Percentiles rank a stretch among this genome's conserved stretches.
Conservation (phyloP, 2,113 vertebrate genomes). For the Poicephalus meyeri region DNA sequence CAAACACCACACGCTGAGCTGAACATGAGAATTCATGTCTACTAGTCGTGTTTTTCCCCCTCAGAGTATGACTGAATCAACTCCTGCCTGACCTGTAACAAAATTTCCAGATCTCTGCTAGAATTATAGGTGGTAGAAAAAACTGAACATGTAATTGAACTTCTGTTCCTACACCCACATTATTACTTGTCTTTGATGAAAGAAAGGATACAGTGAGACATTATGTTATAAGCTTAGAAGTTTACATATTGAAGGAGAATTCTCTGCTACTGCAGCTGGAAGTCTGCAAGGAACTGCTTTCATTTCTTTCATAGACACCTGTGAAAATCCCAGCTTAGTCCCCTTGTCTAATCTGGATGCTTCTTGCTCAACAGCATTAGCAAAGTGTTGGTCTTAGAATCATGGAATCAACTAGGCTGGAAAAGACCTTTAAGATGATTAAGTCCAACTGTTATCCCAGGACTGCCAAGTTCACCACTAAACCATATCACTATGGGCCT, state of each 20-base stretch:
- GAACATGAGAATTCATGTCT: slow-evolving; percentile 14
- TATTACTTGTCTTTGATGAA: background rate
- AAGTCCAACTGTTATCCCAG: background rate
- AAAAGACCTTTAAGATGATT: background rate
- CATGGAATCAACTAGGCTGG: background rate
- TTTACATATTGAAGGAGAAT: background rate
- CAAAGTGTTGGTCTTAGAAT: background rate
- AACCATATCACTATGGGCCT: background rate
- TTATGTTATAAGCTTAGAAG: background rate
- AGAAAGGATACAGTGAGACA: background rate
- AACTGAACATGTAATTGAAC: background rate
- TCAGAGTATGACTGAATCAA: background rate
- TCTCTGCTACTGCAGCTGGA: background rate
- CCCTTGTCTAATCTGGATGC: background rate
- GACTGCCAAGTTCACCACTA: background rate
- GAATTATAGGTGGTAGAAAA: background rate
- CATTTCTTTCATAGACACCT: background rate
- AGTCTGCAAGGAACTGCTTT: background rate
- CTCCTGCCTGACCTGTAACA: background rate
- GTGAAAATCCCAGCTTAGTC: background rate
- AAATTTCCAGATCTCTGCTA: background rate
- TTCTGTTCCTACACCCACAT: background rate
- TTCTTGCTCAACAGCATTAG: background rate
- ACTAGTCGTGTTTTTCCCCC: background rate
- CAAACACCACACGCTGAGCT: background rate